Conservation (phyloP, 2,113 vertebrate genomes). For the Pygoscelis antarcticus region DNA sequence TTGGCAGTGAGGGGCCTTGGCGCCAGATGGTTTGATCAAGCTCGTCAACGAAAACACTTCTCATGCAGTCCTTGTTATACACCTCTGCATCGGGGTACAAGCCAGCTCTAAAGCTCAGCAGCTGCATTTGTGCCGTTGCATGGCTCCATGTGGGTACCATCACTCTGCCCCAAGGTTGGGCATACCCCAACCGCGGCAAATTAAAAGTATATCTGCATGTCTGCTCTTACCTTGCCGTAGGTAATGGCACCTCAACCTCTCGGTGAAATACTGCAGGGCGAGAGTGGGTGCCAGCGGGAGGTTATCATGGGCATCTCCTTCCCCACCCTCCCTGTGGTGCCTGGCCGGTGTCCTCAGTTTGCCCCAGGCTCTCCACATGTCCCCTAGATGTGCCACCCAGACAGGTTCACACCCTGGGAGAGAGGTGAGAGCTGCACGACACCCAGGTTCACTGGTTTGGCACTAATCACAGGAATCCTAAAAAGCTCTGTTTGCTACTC, state of each 20-base stretch:
- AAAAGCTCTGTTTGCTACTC: not conserved
- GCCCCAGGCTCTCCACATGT: rapidly evolving
- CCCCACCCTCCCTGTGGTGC: not conserved
- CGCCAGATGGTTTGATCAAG: not conserved
- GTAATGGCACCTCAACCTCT: not conserved
- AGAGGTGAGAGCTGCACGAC: not conserved
- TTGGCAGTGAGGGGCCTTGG: not conserved
- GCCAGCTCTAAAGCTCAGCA: not conserved
- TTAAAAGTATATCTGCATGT: rapidly evolving
- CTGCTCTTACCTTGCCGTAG: not conserved
- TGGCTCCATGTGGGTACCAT: not conserved
- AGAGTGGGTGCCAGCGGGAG: not conserved
- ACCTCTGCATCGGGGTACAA: not conserved
- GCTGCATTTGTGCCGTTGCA: rapidly evolving
- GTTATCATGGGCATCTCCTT: not conserved
- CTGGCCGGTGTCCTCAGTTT: not conserved
- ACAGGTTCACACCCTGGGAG: not conserved
- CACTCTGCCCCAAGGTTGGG: rapidly evolving
- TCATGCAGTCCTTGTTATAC: not conserved
- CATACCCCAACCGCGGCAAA: rapidly evolving
- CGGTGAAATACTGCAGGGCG: rapidly evolving
- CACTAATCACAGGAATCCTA: not conserved
- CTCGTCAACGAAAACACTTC: not conserved
- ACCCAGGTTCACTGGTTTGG: not conserved
- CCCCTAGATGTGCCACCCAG: not conserved